Evolutionary conservation across 2,888 invertebrate genomes (phyloP).

Genomic region (Eupithecia tripunctaria): DNA sequence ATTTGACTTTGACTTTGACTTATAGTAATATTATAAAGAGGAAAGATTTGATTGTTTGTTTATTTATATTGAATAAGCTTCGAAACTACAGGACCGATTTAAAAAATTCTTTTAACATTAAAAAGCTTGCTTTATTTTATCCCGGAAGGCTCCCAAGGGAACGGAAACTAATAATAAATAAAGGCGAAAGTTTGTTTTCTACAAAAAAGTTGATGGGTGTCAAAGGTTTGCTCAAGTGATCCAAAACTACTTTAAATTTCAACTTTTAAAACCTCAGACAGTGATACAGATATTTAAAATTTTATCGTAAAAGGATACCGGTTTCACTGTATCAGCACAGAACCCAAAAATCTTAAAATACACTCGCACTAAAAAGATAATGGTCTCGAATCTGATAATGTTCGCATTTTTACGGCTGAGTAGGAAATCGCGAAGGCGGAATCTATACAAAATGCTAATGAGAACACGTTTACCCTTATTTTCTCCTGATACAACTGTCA

Average conservation of each 20-base stretch:
- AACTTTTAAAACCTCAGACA: not conserved
- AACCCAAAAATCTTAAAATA: slow-evolving; percentile 48
- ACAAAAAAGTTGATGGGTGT: not conserved
- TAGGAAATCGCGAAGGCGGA: slow-evolving; percentile 52
- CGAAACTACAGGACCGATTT: no score
- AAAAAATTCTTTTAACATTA: no score
- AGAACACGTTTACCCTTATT: slow-evolving; percentile 38
- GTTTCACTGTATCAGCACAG: not conserved
- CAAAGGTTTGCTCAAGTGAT: not conserved
- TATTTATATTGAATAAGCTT: no score
- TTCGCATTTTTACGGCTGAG: slow-evolving; percentile 43
- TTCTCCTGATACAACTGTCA: slow-evolving; percentile 47
- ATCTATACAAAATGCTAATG: slow-evolving; percentile 28
- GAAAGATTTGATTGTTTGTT: no score
- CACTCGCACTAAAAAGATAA: slow-evolving; percentile 61
- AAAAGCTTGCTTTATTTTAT: no score
- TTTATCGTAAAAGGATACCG: slow-evolving; percentile 1
- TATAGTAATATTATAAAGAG: no score
- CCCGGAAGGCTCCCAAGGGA: no score
- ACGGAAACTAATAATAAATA: no score
- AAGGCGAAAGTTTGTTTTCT: no score
- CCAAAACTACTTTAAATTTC: not conserved
- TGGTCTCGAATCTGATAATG: slow-evolving; percentile 53
- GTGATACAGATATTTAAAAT: not conserved
- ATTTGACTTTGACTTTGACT: no score